A percentile compares a stretch with the other conserved stretches of the same genome.
Conservation (phyloP, 2,797 vertebrate species). For the Eremophila alpestris region DNA sequence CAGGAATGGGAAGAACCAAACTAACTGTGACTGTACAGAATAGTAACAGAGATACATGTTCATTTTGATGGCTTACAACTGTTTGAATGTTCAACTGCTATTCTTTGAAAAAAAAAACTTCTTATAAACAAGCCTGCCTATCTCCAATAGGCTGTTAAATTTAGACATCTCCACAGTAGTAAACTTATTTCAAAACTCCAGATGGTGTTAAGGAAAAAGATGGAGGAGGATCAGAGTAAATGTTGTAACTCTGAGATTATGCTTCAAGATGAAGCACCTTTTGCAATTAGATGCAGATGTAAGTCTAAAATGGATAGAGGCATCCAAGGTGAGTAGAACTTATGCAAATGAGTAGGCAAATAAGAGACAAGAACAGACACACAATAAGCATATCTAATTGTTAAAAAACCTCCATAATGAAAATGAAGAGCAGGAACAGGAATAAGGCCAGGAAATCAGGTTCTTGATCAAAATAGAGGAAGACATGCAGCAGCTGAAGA, state of each 20-base stretch:
- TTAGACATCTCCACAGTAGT: not conserved
- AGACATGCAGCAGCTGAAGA: not conserved
- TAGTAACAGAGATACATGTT: fast-evolving
- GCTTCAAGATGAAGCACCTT: not conserved
- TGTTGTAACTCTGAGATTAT: not conserved
- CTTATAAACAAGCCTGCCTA: not conserved
- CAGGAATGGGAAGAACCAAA: not conserved
- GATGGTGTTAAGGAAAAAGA: not conserved
- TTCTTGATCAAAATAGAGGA: not conserved
- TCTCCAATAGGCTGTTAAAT: not conserved
- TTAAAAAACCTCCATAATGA: not conserved
- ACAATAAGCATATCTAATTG: not conserved
- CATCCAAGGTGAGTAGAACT: not conserved
- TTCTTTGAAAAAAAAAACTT: not conserved
- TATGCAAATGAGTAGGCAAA: not conserved
- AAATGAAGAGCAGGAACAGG: not conserved
- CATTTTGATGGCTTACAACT: not conserved
- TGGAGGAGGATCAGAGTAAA: not conserved
- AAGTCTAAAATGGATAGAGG: not conserved
- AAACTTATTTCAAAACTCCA: not conserved
- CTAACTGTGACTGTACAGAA: not conserved
- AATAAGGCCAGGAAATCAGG: not conserved
- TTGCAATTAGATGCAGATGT: not conserved
- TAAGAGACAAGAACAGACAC: not conserved
- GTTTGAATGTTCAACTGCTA: not conserved